Evolutionary conservation across 1,140 invertebrate genomes (phyloP).

Genomic region (Trachelipus rathkii): DNA sequence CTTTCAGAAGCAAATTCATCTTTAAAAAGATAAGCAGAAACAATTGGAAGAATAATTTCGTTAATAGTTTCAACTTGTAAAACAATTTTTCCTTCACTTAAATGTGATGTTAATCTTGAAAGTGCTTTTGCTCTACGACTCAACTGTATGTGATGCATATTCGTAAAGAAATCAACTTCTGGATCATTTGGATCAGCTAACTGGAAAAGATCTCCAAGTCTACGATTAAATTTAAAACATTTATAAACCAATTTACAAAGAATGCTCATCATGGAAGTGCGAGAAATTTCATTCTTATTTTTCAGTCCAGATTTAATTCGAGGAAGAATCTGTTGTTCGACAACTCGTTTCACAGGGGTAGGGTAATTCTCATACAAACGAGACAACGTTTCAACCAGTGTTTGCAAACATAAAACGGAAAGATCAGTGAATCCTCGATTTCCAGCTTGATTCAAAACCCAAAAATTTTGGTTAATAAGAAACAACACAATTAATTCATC

Average conservation of each 20-base stretch:
- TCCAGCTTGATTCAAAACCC: conserved; percentile 55
- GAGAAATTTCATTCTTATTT: conserved; percentile 61
- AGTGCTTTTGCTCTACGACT: conserved; percentile 76
- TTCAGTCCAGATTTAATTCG: conserved; percentile 65
- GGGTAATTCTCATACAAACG: conserved; percentile 46
- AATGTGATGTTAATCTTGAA: conserved; percentile 35
- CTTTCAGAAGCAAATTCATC: conserved; percentile 70
- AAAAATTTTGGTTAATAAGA: conserved; percentile 30
- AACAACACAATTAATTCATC: conserved; percentile 32
- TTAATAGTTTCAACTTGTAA: conserved; percentile 67
- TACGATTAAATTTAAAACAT: conserved; percentile 55
- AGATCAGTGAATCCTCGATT: conserved; percentile 78
- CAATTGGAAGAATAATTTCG: conserved; percentile 79
- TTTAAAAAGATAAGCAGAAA: conserved; percentile 71
- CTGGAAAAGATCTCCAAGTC: conserved; percentile 67
- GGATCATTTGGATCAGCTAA: conserved; percentile 68
- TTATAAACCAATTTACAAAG: conserved; percentile 62
- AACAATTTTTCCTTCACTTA: conserved; percentile 57
- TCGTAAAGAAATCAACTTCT: conserved; percentile 92
- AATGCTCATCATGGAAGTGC: conserved; percentile 70
- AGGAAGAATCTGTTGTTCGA: conserved; percentile 67
- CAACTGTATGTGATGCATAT: conserved; percentile 78
- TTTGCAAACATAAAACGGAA: conserved; percentile 68
- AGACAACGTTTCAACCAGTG: conserved; percentile 58
- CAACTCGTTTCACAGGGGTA: conserved; percentile 57